Conservation (phyloP, 2,888 invertebrate genomes). For the Sphaerophoria rueppellii region DNA sequence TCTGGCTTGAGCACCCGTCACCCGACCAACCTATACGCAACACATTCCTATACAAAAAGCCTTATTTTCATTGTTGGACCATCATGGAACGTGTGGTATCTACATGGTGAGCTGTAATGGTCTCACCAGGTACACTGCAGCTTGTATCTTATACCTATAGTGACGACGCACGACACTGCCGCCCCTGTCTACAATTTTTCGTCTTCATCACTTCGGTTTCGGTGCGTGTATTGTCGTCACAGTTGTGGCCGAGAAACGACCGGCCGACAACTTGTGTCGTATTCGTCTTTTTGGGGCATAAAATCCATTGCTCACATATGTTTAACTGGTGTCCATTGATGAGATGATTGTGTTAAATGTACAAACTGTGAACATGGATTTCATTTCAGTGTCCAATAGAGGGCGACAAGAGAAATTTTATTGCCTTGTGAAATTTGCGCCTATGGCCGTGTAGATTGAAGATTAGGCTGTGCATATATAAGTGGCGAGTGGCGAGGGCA, state of each 20-base stretch:
- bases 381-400: constrained; percentile 74
- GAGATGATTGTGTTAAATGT: constrained; percentile 73
- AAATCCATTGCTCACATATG: constrained; percentile 74
- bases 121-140: constrained; percentile 12
- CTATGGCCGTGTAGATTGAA: constrained; percentile 73
- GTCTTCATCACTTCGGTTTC: constrained; percentile 1
- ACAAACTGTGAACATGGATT: constrained; percentile 74
- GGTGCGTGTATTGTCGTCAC: neutral
- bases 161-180: constrained; percentile 27
- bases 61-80: constrained; percentile 26
- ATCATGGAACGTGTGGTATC: constrained; percentile 12
- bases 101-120: constrained; percentile 41
- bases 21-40: neutral
- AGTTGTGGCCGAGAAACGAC: constrained; percentile 44
- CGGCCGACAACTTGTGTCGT: constrained; percentile 45
- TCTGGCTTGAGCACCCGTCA: neutral
- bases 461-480: constrained; percentile 69
- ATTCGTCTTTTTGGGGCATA: constrained; percentile 71
- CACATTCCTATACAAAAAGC: neutral
- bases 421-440: constrained; percentile 74
- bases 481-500: constrained; percentile 49
- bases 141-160: constrained; percentile 1
- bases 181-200: constrained; percentile 1
- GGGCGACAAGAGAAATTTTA: constrained; percentile 74
- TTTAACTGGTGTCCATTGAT: constrained; percentile 74